phyloP scores from a whole-genome alignment of 2,888 invertebrate genomes.

The Nesidiocoris tenuis region DNA sequence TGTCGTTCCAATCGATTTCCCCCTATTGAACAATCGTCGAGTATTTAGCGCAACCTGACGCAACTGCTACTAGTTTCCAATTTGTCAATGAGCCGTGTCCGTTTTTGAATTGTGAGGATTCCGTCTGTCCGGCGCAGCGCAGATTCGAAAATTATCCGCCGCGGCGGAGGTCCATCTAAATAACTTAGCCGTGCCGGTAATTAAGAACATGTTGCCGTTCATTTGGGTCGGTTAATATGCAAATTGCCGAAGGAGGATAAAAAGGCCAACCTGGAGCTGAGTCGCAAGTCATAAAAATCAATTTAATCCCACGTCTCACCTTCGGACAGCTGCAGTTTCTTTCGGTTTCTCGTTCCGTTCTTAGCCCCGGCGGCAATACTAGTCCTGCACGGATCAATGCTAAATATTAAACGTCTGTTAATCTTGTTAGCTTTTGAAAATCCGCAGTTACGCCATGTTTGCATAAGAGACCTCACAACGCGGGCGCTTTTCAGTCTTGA shows the following conservation, averaged over 20 bases:
- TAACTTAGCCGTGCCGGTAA: background rate
- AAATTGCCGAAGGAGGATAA: background rate
- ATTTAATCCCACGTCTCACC: background rate
- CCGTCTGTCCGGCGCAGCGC: background rate
- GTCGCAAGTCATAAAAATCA: background rate
- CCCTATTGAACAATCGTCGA: background rate
- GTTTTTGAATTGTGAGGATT: background rate
- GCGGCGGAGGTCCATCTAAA: background rate
- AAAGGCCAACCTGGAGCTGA: background rate
- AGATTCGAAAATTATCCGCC: background rate
- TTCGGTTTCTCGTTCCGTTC: no score
- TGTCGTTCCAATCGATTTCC: background rate
- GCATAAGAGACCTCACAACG: no score
- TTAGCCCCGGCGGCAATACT: background rate
- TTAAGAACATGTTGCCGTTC: background rate
- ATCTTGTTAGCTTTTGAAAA: no score
- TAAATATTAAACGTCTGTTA: no score
- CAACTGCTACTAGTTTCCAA: background rate
- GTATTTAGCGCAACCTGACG: background rate
- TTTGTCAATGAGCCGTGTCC: background rate
- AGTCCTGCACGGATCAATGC: no score
- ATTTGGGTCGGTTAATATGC: background rate
- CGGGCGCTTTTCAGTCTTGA: no score
- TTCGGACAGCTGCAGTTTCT: background rate
- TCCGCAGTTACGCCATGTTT: no score